Evolutionary conservation across 1,140 invertebrate genomes (phyloP).

Genomic region (Hyposmocoma kahamanoa): DNA sequence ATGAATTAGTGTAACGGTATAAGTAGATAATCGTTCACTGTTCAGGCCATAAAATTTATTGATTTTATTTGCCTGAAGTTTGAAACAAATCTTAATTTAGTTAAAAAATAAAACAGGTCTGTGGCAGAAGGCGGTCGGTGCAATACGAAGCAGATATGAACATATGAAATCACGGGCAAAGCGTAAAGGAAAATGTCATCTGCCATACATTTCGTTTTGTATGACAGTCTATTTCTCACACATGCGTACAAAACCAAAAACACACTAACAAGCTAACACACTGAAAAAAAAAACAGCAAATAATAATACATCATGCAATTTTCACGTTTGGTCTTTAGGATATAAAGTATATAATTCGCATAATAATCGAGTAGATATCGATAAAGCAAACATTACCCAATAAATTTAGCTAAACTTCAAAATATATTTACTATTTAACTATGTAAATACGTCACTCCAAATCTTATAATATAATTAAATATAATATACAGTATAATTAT

Average conservation of each 20-base stretch:
- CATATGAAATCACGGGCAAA: slow-evolving; percentile 69
- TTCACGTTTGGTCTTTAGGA: slow-evolving; percentile 72
- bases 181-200: slow-evolving; percentile 37
- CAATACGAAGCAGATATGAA: slow-evolving; percentile 65
- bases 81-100: no score
- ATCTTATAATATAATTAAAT: slow-evolving; percentile 21
- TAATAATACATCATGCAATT: slow-evolving; percentile 60
- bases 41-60: no score
- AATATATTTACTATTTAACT: slow-evolving; percentile 42
- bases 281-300: slow-evolving; percentile 45
- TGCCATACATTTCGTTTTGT: slow-evolving; percentile 20
- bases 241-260: slow-evolving; percentile 55
- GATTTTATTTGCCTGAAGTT: no score
- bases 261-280: slow-evolving; percentile 41
- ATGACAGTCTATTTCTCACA: slow-evolving; percentile 53
- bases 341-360: slow-evolving; percentile 45
- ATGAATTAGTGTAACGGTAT: no score
- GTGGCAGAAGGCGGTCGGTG: slow-evolving; percentile 41
- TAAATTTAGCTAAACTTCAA: slow-evolving; percentile 68
- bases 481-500: slow-evolving; percentile 15
- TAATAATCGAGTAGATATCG: slow-evolving; percentile 18
- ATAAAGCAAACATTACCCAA: slow-evolving; percentile 55
- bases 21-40: no score
- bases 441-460: slow-evolving; percentile 41
- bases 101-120: slow-evolving; percentile 26